Evolutionary conservation across 2,797 vertebrate genomes (phyloP).

Genomic region (Channallabes apus): DNA sequence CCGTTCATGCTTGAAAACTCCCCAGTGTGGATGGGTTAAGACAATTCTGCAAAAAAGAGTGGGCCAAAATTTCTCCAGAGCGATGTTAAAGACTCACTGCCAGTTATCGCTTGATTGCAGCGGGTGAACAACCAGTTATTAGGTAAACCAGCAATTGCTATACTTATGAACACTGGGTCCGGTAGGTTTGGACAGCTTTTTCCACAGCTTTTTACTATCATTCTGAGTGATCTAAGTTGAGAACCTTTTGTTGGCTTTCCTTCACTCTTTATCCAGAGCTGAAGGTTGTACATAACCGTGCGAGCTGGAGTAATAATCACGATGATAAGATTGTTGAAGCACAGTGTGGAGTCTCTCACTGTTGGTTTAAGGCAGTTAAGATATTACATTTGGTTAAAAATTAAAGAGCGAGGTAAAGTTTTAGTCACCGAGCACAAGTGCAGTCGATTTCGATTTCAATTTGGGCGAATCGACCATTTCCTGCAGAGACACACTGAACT

Average conservation of each 20-base stretch:
- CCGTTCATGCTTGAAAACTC: too few species aligned
- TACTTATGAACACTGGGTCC: too few species aligned
- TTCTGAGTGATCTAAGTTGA: background rate
- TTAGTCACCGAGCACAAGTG: background rate
- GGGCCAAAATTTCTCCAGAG: too few species aligned
- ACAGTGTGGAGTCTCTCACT: background rate
- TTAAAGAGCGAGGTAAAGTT: background rate
- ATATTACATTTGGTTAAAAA: background rate
- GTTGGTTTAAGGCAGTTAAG: background rate
- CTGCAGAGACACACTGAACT: background rate
- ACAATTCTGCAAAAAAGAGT: too few species aligned
- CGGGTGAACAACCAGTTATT: too few species aligned
- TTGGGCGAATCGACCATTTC: background rate
- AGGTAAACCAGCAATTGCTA: too few species aligned
- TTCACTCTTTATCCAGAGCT: background rate
- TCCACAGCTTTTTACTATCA: too few species aligned
- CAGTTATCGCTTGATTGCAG: too few species aligned
- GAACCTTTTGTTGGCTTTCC: background rate
- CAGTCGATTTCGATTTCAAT: too few species aligned
- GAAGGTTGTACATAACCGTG: slow-evolving; percentile 5
- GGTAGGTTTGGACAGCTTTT: too few species aligned
- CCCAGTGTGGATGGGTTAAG: too few species aligned
- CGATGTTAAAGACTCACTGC: too few species aligned
- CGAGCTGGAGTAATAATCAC: slow-evolving; percentile 12
- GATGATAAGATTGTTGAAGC: slow-evolving; percentile 6